These are phyloP conservation scores for Heliconius himera DNA, from an alignment of 1,140 invertebrate genomes.

Conservation along the genomic window DNA sequence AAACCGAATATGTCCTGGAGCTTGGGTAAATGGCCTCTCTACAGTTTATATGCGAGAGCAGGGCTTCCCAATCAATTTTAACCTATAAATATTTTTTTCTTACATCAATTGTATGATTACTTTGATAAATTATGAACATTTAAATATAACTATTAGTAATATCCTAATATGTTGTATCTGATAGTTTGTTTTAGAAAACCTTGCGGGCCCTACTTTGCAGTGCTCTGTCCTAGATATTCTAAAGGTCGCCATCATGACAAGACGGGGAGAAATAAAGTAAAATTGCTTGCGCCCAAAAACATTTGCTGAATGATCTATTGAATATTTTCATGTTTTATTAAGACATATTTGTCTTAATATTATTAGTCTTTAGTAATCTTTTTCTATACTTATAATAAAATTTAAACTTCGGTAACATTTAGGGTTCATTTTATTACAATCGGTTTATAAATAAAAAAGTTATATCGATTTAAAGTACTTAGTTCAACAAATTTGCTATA, in stretches of 20 bases:
- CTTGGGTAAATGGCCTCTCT: constrained; percentile 11
- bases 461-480: too few relatives aligned
- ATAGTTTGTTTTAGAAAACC: background rate
- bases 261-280: constrained; percentile 20
- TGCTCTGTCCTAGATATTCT: constrained; percentile 3
- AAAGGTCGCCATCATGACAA: constrained; percentile 15
- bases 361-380: too few relatives aligned
- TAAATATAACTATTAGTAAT: background rate
- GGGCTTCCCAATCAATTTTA: background rate
- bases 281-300: constrained; percentile 15
- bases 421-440: too few relatives aligned
- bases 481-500: too few relatives aligned
- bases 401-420: too few relatives aligned
- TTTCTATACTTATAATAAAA: too few relatives aligned
- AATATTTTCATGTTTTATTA: constrained; percentile 15
- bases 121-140: background rate
- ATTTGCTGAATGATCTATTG: constrained; percentile 14
- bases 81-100: background rate
- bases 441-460: too few relatives aligned
- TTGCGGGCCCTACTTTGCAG: background rate
- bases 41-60: constrained; percentile 13
- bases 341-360: background rate
- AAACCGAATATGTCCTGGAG: constrained; percentile 23
- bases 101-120: background rate
- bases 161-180: too few relatives aligned